Evolutionary conservation across 1,140 invertebrate species (phyloP).

Genomic region (Reticulitermes speratus): DNA sequence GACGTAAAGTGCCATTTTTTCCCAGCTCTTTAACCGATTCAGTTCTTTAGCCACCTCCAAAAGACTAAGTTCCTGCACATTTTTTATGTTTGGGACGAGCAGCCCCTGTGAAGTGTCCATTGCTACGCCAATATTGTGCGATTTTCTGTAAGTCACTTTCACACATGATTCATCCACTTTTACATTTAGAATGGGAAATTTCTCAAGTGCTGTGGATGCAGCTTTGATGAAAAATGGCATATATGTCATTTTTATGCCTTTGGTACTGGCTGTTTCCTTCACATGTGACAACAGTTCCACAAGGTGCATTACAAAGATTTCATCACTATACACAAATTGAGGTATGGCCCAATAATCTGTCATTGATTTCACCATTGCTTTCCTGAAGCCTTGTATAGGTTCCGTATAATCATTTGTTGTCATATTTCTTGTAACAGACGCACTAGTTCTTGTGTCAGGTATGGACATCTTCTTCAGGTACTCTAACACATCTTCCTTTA

Average conservation of each 20-base stretch:
- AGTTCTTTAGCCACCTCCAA: constrained; percentile 84
- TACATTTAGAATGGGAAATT: constrained; percentile 90
- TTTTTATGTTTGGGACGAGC: constrained; percentile 97
- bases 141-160: constrained; percentile 72
- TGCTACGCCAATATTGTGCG: constrained; percentile 96
- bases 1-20: constrained; percentile 65
- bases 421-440: background rate
- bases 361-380: constrained; percentile 97
- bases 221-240: constrained; percentile 99
- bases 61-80: constrained; percentile 82
- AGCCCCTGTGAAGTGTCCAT: constrained; percentile 94
- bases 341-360: constrained; percentile 84
- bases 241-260: constrained; percentile 80
- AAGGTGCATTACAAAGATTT: constrained; percentile 81
- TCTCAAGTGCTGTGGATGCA: constrained; percentile 76
- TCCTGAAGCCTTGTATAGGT: constrained; percentile 75
- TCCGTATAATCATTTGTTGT: constrained; percentile 41
- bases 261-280: constrained; percentile 62
- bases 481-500: constrained; percentile 93
- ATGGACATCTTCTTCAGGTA: constrained; percentile 56
- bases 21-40: constrained; percentile 76
- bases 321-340: constrained; percentile 83
- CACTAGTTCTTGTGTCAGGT: background rate
- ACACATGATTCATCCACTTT: constrained; percentile 78
- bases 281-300: constrained; percentile 67